Base-by-base conservation (phyloP, 2,113 vertebrate species). In the Oreochromis niloticus region DNA sequence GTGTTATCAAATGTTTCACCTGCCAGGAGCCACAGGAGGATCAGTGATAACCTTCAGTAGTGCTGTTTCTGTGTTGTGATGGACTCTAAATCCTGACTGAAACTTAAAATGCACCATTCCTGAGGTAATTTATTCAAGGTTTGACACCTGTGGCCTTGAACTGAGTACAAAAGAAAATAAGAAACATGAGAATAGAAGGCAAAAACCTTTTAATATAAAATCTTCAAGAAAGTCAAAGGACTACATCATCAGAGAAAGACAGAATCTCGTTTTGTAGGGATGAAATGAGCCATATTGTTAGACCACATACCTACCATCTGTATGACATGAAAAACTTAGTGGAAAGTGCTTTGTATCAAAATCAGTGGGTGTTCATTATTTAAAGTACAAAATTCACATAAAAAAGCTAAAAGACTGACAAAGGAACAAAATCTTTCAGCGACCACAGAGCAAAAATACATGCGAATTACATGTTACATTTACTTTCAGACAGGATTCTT, bases 401-500 rank as follows among this genome's bases (percentile, higher is more conserved):
- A 17, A 88, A 66, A 90, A 63, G 85, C 32, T 46, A 73, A 81
- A 57, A 14, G 3, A 56, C 16, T 32, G 13, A 85, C 68, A 68
- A 87, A 50, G 73, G 4, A 24, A 84, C 1, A 79, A 32, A 85
- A 56, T 43, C 27, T 84, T 81, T 82, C 10, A 54, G 22, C 79
- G 85, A 85, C 32, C 68, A 82, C 61, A 91, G 19, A 89, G 88
- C 7, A 80, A 80, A 82, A 73, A 54, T 83, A 32, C 39, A 61
- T 27, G 41, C 2, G 4, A 92, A 92, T 8, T 59, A 59, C 27
- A 24, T 16, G 52, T 56, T 78, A 43, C 7, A 19, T 43, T 19
- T 13, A 27, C 24, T 32, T 84, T 97, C 97, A 99, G 79, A 99
- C 87, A 0, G 98, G 98, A 82, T 98, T 98, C 91, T 94, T 99